Evolutionary conservation across 2,797 vertebrate species (phyloP).

Genomic region (Eupleurogrammus muticus): DNA sequence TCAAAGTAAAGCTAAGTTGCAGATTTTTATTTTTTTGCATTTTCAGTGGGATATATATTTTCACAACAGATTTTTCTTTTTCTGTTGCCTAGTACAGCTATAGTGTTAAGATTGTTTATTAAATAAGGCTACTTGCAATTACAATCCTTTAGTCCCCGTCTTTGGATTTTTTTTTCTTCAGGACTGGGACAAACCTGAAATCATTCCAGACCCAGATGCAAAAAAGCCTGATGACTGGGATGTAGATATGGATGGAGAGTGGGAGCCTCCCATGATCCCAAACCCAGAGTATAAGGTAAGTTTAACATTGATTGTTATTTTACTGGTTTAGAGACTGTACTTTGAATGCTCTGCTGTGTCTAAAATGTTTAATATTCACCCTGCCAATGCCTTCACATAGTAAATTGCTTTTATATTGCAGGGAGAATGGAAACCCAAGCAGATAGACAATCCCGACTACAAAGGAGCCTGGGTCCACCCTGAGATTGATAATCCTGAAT

Average conservation of each 20-base stretch:
- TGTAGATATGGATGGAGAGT: slow-evolving; percentile 97
- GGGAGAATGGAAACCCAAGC: slow-evolving; percentile 86
- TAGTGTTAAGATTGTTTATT: not conserved
- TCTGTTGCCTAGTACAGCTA: too few relatives aligned
- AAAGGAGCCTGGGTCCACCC: slow-evolving; percentile 88
- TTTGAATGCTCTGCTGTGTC: not conserved
- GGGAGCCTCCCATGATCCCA: slow-evolving; percentile 95
- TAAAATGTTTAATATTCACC: not conserved
- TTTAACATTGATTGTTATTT: not conserved
- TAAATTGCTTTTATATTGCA: slow-evolving; percentile 53
- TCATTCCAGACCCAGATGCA: slow-evolving; percentile 95
- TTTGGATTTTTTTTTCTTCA: slow-evolving; percentile 49
- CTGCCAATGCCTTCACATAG: not conserved
- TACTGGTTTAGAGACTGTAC: not conserved
- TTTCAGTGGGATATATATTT: too few relatives aligned
- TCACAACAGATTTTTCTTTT: too few relatives aligned
- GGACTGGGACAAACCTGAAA: slow-evolving; percentile 95
- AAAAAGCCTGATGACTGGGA: slow-evolving; percentile 97
- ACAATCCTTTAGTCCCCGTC: not conserved
- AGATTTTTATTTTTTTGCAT: too few relatives aligned
- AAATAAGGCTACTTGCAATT: not conserved
- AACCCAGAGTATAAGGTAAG: slow-evolving; percentile 95
- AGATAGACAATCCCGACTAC: slow-evolving; percentile 87
- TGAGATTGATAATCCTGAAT: slow-evolving; percentile 89
- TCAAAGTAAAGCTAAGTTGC: too few relatives aligned